Conservation (phyloP, 2,113 vertebrate species). For the Rhynchopsitta pachyrhyncha region DNA sequence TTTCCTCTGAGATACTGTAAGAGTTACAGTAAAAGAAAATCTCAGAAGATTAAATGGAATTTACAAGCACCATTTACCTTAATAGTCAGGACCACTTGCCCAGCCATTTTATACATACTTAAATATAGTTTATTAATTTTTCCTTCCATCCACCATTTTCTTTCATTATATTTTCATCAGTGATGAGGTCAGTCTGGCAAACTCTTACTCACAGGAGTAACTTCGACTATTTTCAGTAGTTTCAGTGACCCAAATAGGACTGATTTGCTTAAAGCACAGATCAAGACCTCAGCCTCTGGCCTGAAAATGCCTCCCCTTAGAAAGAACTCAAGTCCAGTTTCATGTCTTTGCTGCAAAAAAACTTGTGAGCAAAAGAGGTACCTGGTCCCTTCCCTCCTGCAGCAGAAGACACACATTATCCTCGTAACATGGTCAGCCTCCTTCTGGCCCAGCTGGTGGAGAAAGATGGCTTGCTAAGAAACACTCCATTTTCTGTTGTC, state of each 20-base stretch:
- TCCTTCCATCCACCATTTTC: background rate
- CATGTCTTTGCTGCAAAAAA: background rate
- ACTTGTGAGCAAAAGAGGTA: background rate
- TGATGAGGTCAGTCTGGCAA: background rate
- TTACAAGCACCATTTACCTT: conserved; percentile 63
- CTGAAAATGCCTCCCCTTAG: background rate
- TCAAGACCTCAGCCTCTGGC: background rate
- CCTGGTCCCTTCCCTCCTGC: background rate
- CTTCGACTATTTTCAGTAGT: background rate
- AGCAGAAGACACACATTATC: background rate
- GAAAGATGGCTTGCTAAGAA: background rate
- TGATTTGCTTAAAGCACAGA: background rate
- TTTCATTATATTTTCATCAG: background rate
- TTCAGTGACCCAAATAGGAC: background rate
- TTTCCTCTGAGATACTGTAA: conserved; percentile 36
- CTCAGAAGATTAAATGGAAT: conserved; percentile 58
- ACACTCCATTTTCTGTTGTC: conserved; percentile 1
- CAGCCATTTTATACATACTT: conserved; percentile 27
- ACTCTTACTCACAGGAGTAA: background rate
- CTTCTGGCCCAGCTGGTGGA: background rate
- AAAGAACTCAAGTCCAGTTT: background rate
- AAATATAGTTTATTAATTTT: conserved; percentile 42
- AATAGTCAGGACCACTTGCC: conserved; percentile 37
- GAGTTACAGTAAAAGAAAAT: conserved; percentile 23
- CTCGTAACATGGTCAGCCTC: background rate